phyloP scores from a whole-genome alignment of 1,140 invertebrate genomes.

The Cherax destructor region DNA sequence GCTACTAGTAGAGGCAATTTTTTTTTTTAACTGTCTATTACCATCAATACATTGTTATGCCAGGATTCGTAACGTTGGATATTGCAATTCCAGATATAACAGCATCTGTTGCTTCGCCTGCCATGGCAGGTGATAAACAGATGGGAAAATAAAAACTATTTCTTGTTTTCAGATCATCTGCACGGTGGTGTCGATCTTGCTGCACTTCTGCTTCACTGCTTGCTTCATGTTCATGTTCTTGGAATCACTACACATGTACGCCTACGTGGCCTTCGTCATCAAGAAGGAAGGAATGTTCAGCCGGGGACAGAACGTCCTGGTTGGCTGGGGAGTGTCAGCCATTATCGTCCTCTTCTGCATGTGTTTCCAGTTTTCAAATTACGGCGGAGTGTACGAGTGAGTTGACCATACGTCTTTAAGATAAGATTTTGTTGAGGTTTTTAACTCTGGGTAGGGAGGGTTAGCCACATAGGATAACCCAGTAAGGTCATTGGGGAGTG shows the following conservation, averaged over 20 bases:
- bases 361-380: conserved; percentile 73
- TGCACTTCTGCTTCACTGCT: conserved; percentile 75
- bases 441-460: no score
- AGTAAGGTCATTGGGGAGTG: no score
- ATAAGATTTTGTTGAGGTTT: no score
- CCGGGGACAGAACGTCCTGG: conserved; percentile 73
- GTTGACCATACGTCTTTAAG: neutral
- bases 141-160: neutral
- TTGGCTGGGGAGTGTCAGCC: conserved; percentile 74
- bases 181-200: conserved; percentile 72
- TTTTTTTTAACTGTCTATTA: no score
- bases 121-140: no score
- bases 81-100: no score
- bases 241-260: conserved; percentile 74
- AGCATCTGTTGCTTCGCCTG: no score
- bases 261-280: conserved; percentile 74
- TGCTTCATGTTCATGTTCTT: conserved; percentile 75
- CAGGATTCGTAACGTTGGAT: no score
- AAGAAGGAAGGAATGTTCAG: conserved; percentile 74
- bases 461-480: no score
- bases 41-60: no score
- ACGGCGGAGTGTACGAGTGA: conserved; percentile 74
- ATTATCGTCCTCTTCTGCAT: conserved; percentile 73
- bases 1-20: no score
- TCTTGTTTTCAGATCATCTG: conserved; percentile 71